Evolutionary conservation across 1,140 invertebrate genomes (phyloP).

Genomic region (Sarcophaga peregrina): DNA sequence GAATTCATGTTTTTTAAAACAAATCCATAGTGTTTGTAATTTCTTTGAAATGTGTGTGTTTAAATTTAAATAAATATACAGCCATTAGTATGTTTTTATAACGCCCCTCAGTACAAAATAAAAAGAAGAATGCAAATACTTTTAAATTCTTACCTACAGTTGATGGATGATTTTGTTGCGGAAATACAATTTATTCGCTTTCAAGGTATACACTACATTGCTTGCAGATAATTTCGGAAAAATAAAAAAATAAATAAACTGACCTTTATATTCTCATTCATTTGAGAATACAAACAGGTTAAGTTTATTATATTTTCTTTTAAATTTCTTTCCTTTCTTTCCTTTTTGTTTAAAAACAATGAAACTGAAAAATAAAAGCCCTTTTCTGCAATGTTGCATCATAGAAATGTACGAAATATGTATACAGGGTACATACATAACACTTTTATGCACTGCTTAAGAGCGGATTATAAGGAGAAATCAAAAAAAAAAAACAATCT

Average conservation of each 20-base stretch:
- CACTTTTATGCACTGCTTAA: no score
- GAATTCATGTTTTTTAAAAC: no score
- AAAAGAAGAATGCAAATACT: not conserved
- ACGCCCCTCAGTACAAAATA: not conserved
- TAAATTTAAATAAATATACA: no score
- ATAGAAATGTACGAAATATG: no score
- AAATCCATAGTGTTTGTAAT: no score
- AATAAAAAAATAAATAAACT: not conserved
- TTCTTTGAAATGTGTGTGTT: no score
- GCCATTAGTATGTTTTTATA: no score
- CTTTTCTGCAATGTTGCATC: not conserved
- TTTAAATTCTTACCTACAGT: not conserved
- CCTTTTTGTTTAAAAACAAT: no score
- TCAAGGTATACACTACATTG: not conserved
- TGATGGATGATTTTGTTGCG: not conserved
- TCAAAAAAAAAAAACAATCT: no score
- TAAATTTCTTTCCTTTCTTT: no score
- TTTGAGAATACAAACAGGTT: not conserved
- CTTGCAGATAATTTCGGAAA: not conserved
- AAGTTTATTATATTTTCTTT: not conserved
- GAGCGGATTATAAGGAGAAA: no score
- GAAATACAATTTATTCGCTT: not conserved
- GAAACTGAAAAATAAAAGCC: constrained; percentile 27
- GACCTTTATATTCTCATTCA: not conserved
- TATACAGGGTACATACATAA: no score